Evolutionary conservation across 1,140 invertebrate species (phyloP).

Genomic region (Grapholita molesta): DNA sequence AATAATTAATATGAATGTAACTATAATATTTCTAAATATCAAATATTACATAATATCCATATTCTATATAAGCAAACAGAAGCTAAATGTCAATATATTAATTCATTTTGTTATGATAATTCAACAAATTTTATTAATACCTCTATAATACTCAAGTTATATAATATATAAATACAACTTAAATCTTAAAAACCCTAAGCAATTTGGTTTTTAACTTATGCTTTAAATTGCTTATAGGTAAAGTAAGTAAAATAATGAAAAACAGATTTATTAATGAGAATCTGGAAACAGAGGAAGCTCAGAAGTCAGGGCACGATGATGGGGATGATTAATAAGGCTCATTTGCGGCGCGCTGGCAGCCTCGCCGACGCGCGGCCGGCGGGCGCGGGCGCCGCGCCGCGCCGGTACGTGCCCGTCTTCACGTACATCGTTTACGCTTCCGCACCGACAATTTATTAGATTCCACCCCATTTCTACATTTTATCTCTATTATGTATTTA

Average conservation of each 20-base stretch:
- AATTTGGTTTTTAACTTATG: no score
- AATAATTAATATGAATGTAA: no score
- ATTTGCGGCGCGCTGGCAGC: constrained; percentile 57
- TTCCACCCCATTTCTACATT: constrained; percentile 68
- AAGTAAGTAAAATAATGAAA: constrained; percentile 35
- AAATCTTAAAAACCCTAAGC: no score
- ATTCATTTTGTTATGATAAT: no score
- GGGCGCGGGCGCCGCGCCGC: constrained; percentile 38
- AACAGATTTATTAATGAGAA: constrained; percentile 56
- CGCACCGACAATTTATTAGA: constrained; percentile 69
- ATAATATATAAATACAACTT: no score
- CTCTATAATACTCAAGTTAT: no score
- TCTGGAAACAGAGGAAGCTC: constrained; percentile 58
- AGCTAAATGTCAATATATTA: no score
- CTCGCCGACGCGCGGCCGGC: constrained; percentile 37
- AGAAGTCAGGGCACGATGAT: constrained; percentile 64
- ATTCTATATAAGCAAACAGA: no score
- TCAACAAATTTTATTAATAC: no score
- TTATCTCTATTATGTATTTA: constrained; percentile 66
- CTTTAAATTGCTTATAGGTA: no score
- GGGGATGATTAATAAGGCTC: constrained; percentile 74
- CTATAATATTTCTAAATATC: no score
- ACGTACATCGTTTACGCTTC: constrained; percentile 72
- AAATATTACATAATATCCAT: no score
- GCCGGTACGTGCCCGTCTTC: constrained; percentile 57